Percentiles rank a stretch among this genome's conserved stretches.
Conservation (phyloP, 2,888 invertebrate species). For the Caenorhabditis virilis region DNA sequence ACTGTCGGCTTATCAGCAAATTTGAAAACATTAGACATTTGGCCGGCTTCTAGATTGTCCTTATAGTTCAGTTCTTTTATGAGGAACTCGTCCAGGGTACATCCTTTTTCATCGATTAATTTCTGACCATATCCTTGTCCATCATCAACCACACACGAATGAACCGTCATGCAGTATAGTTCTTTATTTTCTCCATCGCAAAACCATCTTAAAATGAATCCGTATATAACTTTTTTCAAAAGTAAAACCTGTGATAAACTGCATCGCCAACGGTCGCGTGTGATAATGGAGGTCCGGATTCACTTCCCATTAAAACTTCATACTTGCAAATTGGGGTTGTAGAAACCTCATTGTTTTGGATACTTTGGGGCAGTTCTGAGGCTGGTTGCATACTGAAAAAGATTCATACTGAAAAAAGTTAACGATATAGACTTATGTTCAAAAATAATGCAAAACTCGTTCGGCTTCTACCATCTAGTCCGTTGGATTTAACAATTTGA, state of each 20-base stretch:
- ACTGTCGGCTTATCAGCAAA: constrained; percentile 65
- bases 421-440: no score
- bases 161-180: constrained; percentile 63
- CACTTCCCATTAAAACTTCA: constrained; percentile 52
- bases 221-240: no score
- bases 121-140: constrained; percentile 61
- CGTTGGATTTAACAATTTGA: no score
- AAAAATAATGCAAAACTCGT: constrained; percentile 1
- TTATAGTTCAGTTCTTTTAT: constrained; percentile 53
- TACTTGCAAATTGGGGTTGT: constrained; percentile 56
- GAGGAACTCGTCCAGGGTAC: constrained; percentile 56
- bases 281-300: constrained; percentile 44
- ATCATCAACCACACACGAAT: constrained; percentile 63
- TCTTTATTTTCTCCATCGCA: constrained; percentile 34
- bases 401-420: background rate
- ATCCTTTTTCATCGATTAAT: constrained; percentile 61
- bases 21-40: constrained; percentile 59
- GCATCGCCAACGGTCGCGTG: constrained; percentile 60
- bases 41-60: constrained; percentile 50
- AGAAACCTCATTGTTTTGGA: constrained; percentile 25
- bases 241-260: constrained; percentile 55
- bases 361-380: constrained; percentile 47
- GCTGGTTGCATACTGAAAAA: constrained; percentile 50
- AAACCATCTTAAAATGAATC: constrained; percentile 39
- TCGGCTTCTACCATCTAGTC: no score